Base-by-base conservation (phyloP, 1,140 invertebrate genomes). In the Drosophila subpulchrella region DNA sequence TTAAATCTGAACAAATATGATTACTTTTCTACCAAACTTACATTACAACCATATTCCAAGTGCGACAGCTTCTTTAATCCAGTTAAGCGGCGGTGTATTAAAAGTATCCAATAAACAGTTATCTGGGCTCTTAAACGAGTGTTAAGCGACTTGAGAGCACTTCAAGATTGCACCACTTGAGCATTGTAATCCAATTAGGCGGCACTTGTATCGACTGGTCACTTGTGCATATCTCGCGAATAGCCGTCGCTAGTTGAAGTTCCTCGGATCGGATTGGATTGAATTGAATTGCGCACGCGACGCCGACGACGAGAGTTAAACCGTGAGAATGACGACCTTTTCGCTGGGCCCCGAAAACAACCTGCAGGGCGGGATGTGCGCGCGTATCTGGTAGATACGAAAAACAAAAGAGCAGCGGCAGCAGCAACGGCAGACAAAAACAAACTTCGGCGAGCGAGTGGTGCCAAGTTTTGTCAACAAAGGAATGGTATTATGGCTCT, bases 11-110 rank as follows among this genome's bases (percentile, higher is more conserved):
- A 6, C 3, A 8, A 10, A 10, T 34, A 2, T 34, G 7, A 0
- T 10, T 2, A 0, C 20, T 20, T 12, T 20, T 46, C 5, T 34
- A 34, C 32, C 32, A 15, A 62, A 86, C 83, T 88, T 89, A 88
- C 83, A 88, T 80, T 71, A 88, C 84, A 89, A 88, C 83, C 83
- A 88, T 88, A 83, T 88, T 86, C 83, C 83, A 88, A 73, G 13
- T 41, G 46, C 77, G 51, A 34, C 30, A 57, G 41, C 68, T 61
- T 36, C 47, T 57, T 70, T 75, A 81, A 86, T 84, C 82, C 78
- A 71, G 36, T 53, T 34, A 44, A 41, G 51, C 1, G 13, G 5
- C 24, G 15, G 10, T 50, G 24, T 42, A 17, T n/a, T 46, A 12
- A 48, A 12, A 56, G 38, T 65, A 55, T 61, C 63, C 56, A 77